Conservation (phyloP, 1,140 invertebrate genomes). For the Nomia melanderi region DNA sequence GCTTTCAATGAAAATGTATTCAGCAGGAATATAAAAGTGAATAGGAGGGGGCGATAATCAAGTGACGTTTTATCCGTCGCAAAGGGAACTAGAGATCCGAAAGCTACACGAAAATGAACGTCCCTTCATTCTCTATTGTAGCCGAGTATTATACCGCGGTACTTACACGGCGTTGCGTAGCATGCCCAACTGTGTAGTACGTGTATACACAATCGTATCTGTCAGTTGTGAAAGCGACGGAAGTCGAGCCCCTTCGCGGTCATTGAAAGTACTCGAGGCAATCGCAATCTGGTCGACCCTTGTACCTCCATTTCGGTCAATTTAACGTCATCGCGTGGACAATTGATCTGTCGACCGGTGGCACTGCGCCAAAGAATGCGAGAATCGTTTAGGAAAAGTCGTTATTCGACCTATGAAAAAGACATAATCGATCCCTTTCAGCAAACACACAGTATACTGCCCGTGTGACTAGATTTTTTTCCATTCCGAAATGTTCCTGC, state of each 20-base stretch:
- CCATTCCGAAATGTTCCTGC: no score
- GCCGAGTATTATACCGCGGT: slow-evolving; percentile 19
- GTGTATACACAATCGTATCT: not conserved
- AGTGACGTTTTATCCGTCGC: not conserved
- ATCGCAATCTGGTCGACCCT: slow-evolving; percentile 52
- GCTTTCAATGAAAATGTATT: not conserved
- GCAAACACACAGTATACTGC: no score
- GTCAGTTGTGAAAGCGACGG: slow-evolving; percentile 57
- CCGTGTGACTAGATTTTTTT: no score
- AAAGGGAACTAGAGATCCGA: not conserved
- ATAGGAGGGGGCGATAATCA: slow-evolving; percentile 4
- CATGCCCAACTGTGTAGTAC: not conserved
- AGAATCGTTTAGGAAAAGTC: slow-evolving; percentile 36
- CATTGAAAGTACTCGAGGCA: slow-evolving; percentile 60
- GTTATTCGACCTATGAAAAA: slow-evolving; percentile 49
- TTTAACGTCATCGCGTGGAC: slow-evolving; percentile 62
- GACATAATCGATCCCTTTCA: slow-evolving; percentile 19
- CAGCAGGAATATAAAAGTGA: not conserved
- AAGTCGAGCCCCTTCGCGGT: slow-evolving; percentile 61
- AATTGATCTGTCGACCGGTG: slow-evolving; percentile 52
- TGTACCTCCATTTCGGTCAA: slow-evolving; percentile 61
- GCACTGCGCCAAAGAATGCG: slow-evolving; percentile 43
- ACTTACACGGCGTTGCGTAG: not conserved
- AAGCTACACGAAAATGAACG: not conserved
- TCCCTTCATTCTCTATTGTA: slow-evolving; percentile 7